Percentiles rank a stretch among this genome's conserved stretches.
phyloP scores from a whole-genome alignment of 2,888 invertebrate genomes.

The Heteromurus nitidus region DNA sequence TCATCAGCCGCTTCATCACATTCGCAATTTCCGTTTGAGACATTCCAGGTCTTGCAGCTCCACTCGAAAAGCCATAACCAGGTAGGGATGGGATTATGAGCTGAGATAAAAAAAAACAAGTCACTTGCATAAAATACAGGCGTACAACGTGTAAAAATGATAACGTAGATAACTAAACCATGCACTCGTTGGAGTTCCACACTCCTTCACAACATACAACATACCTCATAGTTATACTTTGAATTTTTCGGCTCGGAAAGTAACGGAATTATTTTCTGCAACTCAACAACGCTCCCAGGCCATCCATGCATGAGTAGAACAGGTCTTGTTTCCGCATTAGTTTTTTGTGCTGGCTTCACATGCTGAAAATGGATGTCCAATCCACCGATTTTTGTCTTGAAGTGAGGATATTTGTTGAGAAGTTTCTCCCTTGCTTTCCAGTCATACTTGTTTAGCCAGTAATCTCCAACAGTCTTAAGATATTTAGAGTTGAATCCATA shows the following conservation, averaged over 20 bases:
- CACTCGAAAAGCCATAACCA: conserved; percentile 78
- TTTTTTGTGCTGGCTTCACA: conserved; percentile 81
- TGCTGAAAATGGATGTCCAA: conserved; percentile 86
- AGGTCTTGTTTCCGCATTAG: conserved; percentile 64
- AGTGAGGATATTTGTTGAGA: conserved; percentile 86
- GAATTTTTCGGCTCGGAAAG: conserved; percentile 77
- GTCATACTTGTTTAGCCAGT: conserved; percentile 87
- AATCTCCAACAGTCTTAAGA: conserved; percentile 82
- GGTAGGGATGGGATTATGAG: conserved; percentile 78
- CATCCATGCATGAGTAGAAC: conserved; percentile 71
- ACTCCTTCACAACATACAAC: not conserved
- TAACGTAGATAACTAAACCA: too few species aligned
- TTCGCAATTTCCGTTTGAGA: conserved; percentile 73
- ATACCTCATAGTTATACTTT: conserved; percentile 77
- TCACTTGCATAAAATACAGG: conserved; percentile 82
- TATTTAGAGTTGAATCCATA: conserved; percentile 88
- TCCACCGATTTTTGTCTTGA: conserved; percentile 85
- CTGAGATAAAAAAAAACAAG: conserved; percentile 57
- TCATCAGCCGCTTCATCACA: conserved; percentile 76
- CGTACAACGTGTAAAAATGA: conserved; percentile 80
- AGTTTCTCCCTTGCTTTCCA: conserved; percentile 82
- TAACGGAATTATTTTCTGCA: conserved; percentile 75
- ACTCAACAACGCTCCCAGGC: conserved; percentile 72
- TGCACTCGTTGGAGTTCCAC: too few species aligned
- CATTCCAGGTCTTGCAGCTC: conserved; percentile 75